Evolutionary conservation across 2,113 vertebrate species (phyloP).

Genomic region (Nothobranchius kuhntae): DNA sequence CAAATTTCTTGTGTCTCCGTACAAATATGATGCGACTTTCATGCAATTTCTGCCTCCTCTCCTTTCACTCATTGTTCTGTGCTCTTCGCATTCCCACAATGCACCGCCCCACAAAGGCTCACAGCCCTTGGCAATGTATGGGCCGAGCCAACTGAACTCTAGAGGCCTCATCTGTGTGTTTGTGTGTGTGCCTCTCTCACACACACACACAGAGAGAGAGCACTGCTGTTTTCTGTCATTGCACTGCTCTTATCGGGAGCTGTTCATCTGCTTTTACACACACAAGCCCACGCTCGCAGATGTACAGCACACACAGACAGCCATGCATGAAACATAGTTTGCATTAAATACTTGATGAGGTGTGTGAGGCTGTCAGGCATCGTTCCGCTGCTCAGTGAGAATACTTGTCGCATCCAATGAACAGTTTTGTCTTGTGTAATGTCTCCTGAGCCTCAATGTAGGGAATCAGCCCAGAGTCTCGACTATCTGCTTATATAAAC

Average conservation of each 20-base stretch:
- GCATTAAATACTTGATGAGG: constrained; percentile 74
- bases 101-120: constrained; percentile 43
- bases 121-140: constrained; percentile 46
- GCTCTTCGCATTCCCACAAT: constrained; percentile 39
- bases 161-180: constrained; percentile 51
- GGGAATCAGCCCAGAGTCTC: constrained; percentile 32
- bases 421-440: constrained; percentile 64
- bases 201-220: not conserved
- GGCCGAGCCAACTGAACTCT: constrained; percentile 60
- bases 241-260: constrained; percentile 37
- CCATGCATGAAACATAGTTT: constrained; percentile 70
- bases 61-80: constrained; percentile 16
- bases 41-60: constrained; percentile 19
- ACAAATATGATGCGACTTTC: constrained; percentile 15
- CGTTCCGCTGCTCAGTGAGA: constrained; percentile 52
- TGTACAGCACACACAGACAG: constrained; percentile 43
- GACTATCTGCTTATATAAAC: constrained; percentile 42
- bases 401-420: constrained; percentile 60
- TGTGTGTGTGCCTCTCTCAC: constrained; percentile 24
- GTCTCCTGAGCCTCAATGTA: constrained; percentile 47
- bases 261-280: constrained; percentile 27
- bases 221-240: constrained; percentile 21
- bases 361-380: constrained; percentile 60
- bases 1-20: not conserved
- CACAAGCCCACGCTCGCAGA: constrained; percentile 16